Evolutionary conservation across 2,113 vertebrate species (phyloP).

Genomic region (Oryzias celebensis): DNA sequence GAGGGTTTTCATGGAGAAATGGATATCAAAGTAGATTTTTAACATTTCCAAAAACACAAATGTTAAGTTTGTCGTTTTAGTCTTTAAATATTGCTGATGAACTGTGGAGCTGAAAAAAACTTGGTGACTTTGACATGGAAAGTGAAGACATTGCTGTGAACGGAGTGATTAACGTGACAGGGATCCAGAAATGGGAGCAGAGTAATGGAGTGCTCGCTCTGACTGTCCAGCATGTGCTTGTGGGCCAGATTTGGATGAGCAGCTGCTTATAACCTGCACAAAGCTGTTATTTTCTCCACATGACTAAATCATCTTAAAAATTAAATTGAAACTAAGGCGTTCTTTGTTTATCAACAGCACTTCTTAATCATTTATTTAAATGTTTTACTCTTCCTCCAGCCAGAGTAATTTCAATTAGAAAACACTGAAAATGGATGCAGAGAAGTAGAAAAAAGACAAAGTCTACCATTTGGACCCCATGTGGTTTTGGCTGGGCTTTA

Average conservation of each 20-base stretch:
- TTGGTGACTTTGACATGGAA: slow-evolving; percentile 9
- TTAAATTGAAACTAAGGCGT: slow-evolving; percentile 16
- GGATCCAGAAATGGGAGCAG: slow-evolving; percentile 21
- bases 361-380: not conserved
- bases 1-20: no score
- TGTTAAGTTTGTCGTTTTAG: no score
- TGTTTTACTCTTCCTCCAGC: slow-evolving; percentile 16
- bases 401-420: slow-evolving; percentile 14
- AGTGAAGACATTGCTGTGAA: slow-evolving; percentile 30
- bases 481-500: not conserved
- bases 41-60: no score
- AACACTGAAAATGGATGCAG: not conserved
- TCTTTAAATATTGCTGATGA: no score
- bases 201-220: slow-evolving; percentile 24
- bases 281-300: slow-evolving; percentile 41
- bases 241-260: no score
- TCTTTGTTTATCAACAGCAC: slow-evolving; percentile 4
- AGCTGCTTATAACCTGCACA: slow-evolving; percentile 37
- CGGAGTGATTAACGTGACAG: slow-evolving; percentile 41
- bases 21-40: no score
- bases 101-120: slow-evolving; percentile 12
- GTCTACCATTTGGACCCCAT: slow-evolving; percentile 2
- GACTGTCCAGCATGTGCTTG: no score
- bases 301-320: slow-evolving; percentile 32
- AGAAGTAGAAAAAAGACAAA: not conserved